phyloP scores from a whole-genome alignment of 2,797 vertebrate genomes.

The Sebastes elongatus region DNA sequence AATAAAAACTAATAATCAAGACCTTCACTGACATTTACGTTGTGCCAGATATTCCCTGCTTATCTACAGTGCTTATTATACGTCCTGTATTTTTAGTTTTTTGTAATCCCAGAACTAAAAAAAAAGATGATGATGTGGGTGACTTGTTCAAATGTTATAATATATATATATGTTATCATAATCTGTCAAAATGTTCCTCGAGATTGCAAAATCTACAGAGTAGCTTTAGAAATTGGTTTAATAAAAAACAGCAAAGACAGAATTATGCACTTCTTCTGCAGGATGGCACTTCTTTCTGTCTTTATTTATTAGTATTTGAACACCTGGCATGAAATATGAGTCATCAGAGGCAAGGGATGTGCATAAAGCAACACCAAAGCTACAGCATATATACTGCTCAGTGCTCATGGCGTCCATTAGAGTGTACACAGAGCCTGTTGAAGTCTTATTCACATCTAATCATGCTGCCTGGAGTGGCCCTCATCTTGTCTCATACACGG shows the following conservation, averaged over 20 bases:
- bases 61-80: neutral
- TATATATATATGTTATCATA: no score
- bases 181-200: neutral
- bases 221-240: neutral
- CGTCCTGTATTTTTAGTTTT: neutral
- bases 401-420: slow-evolving; percentile 49
- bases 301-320: slow-evolving; percentile 16
- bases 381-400: slow-evolving; percentile 3
- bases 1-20: neutral
- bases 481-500: slow-evolving; percentile 67
- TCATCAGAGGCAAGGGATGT: slow-evolving; percentile 17
- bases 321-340: slow-evolving; percentile 29
- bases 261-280: neutral
- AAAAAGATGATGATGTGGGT: neutral
- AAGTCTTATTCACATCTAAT: slow-evolving; percentile 72
- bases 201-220: neutral
- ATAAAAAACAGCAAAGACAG: neutral
- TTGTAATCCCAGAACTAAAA: neutral
- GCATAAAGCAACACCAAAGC: slow-evolving; percentile 30
- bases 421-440: slow-evolving; percentile 29
- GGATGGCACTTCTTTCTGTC: neutral
- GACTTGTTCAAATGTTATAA: neutral
- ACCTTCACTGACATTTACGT: neutral
- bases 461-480: slow-evolving; percentile 65
- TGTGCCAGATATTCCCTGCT: neutral